phyloP scores from a whole-genome alignment of 2,797 vertebrate genomes.

The Alauda arvensis region DNA sequence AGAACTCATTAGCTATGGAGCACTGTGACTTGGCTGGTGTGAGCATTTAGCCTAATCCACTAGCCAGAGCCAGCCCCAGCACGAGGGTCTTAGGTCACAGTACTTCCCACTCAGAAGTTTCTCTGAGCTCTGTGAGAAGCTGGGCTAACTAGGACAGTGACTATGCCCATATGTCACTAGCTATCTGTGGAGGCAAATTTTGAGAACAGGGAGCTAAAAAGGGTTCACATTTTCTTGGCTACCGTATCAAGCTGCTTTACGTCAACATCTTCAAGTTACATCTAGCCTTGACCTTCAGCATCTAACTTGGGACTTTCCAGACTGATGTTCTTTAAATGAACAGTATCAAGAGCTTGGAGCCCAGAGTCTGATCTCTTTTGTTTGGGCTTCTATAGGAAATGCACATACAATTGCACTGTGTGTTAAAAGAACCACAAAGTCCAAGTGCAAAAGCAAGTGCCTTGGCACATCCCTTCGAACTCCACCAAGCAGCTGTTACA shows the following conservation, averaged over 20 bases:
- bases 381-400: neutral
- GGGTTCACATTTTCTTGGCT: slow-evolving; percentile 35
- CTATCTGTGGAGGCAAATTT: slow-evolving; percentile 13
- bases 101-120: neutral
- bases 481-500: neutral
- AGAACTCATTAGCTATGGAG: neutral
- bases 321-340: neutral
- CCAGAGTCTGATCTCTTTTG: neutral
- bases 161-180: neutral
- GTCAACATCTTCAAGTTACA: slow-evolving; percentile 47
- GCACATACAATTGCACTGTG: neutral
- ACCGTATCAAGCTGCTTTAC: neutral
- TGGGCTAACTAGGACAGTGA: neutral
- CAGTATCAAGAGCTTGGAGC: neutral
- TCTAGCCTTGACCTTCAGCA: slow-evolving; percentile 24
- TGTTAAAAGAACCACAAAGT: neutral
- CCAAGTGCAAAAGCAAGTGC: neutral
- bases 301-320: slow-evolving; percentile 7
- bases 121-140: neutral
- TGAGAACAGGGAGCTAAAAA: slow-evolving; percentile 8
- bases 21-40: neutral
- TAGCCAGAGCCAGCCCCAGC: neutral
- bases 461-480: neutral
- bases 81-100: neutral
- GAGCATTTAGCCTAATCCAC: neutral